Percentiles rank a stretch among this genome's conserved stretches.
Evolutionary conservation across 2,113 vertebrate genomes (phyloP).

Genomic region (Pedetes capensis): DNA sequence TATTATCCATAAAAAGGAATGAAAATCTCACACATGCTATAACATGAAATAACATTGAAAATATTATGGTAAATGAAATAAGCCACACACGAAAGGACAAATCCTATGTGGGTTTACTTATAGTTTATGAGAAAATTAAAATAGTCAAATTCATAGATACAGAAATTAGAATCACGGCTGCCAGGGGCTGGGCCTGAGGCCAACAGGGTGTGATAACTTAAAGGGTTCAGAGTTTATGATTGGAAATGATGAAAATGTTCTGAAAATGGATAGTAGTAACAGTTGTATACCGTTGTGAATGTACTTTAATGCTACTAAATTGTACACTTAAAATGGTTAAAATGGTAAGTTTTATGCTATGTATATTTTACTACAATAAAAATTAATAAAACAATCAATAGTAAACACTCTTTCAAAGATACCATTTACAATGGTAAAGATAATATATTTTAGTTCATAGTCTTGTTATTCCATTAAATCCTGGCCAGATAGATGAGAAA

Average conservation of each 20-base stretch:
- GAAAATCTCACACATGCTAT: neutral
- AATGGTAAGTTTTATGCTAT: neutral
- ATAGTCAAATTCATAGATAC: neutral
- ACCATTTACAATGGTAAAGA: neutral
- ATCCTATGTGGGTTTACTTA: neutral
- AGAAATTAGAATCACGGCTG: neutral
- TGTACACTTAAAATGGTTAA: neutral
- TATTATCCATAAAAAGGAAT: neutral
- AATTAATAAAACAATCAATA: neutral
- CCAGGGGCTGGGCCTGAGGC: neutral
- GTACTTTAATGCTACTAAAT: neutral
- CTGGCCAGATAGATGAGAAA: neutral
- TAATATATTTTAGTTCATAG: neutral
- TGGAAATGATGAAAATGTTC: constrained; percentile 2
- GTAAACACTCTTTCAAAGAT: neutral
- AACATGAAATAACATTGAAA: neutral
- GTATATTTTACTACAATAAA: neutral
- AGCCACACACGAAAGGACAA: neutral
- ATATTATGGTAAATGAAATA: neutral
- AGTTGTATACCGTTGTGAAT: neutral
- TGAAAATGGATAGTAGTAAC: neutral
- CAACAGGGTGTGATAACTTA: neutral
- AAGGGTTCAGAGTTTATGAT: neutral
- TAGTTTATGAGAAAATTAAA: neutral
- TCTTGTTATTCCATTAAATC: neutral